A percentile compares a stretch with the other conserved stretches of the same genome.
These are phyloP conservation scores for Orthonychiurus folsomi DNA, from an alignment of 2,888 invertebrate genomes.

Conservation along the genomic window DNA sequence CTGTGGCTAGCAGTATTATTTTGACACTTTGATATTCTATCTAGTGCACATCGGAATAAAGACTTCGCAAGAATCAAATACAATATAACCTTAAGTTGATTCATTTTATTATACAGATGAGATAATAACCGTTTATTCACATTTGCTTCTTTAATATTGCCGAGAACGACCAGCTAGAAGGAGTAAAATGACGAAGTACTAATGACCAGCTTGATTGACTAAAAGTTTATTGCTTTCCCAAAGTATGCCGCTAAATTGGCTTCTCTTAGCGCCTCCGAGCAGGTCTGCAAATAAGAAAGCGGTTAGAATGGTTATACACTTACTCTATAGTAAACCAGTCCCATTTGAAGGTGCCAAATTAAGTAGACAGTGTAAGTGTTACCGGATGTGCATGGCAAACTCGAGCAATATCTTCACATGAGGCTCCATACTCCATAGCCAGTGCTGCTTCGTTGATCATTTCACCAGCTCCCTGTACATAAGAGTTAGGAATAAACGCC, in stretches of 20 bases:
- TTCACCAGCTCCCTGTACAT: conserved; percentile 75
- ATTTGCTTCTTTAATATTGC: too few relatives aligned
- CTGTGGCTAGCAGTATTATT: too few relatives aligned
- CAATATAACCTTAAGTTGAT: neutral
- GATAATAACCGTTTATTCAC: too few relatives aligned
- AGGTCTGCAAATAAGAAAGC: conserved; percentile 59
- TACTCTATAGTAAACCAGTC: conserved; percentile 6
- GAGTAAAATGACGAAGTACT: too few relatives aligned
- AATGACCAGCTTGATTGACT: conserved; percentile 10
- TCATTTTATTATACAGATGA: neutral
- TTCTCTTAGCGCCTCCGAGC: conserved; percentile 93
- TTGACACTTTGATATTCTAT: too few relatives aligned
- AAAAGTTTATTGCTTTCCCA: conserved; percentile 97
- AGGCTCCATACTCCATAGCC: conserved; percentile 98
- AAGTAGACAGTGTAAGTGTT: conserved; percentile 46
- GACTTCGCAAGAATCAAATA: neutral
- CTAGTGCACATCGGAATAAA: too few relatives aligned
- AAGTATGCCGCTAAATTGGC: conserved; percentile 90
- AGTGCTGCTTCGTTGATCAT: conserved; percentile 95
- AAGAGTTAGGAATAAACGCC: conserved; percentile 10
- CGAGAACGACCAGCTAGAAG: too few relatives aligned
- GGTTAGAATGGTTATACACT: neutral
- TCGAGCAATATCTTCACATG: conserved; percentile 94
- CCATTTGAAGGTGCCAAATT: too few relatives aligned
- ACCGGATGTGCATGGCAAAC: conserved; percentile 99